A percentile compares a stretch with the other conserved stretches of the same genome.
These are phyloP conservation scores for Drosophila sp. DNA, from an alignment of 1,140 invertebrate genomes.

Conservation along the genomic window DNA sequence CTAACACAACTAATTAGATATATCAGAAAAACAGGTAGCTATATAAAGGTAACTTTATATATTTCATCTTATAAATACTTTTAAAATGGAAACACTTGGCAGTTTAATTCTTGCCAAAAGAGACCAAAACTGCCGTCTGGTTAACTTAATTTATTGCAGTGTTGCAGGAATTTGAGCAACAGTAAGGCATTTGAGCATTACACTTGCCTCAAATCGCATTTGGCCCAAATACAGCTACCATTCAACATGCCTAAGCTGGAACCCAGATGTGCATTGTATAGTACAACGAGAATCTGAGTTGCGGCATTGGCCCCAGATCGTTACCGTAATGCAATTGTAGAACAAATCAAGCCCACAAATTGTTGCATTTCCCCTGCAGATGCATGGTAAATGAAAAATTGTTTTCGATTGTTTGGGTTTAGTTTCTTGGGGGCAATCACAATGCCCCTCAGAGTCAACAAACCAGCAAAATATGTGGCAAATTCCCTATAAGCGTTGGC, in stretches of 20 bases:
- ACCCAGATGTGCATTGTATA: too few species aligned
- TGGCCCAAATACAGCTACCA: constrained; percentile 20
- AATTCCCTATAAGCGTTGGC: neutral
- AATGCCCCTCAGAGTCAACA: neutral
- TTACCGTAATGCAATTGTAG: constrained; percentile 69
- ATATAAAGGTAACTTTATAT: too few species aligned
- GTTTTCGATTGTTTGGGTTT: constrained; percentile 20
- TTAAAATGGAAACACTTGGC: neutral
- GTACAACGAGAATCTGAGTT: neutral
- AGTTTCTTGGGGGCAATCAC: neutral
- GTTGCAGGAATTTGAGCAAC: constrained; percentile 36
- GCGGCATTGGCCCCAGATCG: constrained; percentile 42
- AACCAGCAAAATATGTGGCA: neutral
- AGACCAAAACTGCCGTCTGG: constrained; percentile 27
- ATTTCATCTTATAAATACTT: too few species aligned
- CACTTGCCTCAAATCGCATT: constrained; percentile 54
- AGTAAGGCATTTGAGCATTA: constrained; percentile 31
- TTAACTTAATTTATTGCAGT: constrained; percentile 44
- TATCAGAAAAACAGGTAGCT: too few species aligned
- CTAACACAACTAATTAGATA: too few species aligned
- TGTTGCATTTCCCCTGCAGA: constrained; percentile 34
- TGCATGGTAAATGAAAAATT: constrained; percentile 45
- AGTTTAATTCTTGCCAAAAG: constrained; percentile 13
- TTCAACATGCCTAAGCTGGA: neutral
- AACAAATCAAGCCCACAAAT: constrained; percentile 71